Base-by-base conservation (phyloP, 2,888 invertebrate species). In the Lepetodrilus schrolli region DNA sequence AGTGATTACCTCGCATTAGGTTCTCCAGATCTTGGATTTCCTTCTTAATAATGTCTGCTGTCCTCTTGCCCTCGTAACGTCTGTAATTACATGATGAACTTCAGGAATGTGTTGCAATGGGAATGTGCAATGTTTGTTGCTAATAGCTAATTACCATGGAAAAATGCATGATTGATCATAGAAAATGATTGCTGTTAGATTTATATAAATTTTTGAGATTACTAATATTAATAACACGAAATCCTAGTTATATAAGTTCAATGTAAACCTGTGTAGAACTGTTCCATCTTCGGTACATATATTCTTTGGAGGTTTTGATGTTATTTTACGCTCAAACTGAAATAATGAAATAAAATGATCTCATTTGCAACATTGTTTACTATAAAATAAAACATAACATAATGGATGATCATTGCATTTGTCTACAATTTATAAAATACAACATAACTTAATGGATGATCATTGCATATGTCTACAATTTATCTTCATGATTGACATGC, bases 11-110 rank as follows among this genome's bases (percentile, higher is more conserved):
- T 77, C 78, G 78, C 58, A 86, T 68, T 5, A 86, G 74, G 58
- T 84, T 78, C 73, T 86, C 86, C 23, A 86, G 72, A 66, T 86
- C 86, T 66, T 66, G 66, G 21, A 86, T 84, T 80, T 86, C 86
- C 65, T 81, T 82, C 49, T 83, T 77, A 1, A 86, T 78, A 38
- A 82, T 76, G 65, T 82, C 81, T 43, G 78, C 75, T 49, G 80
- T 82, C 71, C 86, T 78, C n/a, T 48, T 68, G 20, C 47, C 37
- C 38, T 66, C 66, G 3, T 66, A 50, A 7, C 68, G 50, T 30
- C 73, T 73, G 50, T 36, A 37, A 21, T 10, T 37, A 20, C 37
- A 36, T 13, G 38, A 36, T 66, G 20, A 66, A 36, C 2, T 5
- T 8, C 26, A 10, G 20, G 8, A 17, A 37, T n/a, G 34, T 30